Evolutionary conservation across 1,140 invertebrate species (phyloP).

Genomic region (Coptotermes formosanus): DNA sequence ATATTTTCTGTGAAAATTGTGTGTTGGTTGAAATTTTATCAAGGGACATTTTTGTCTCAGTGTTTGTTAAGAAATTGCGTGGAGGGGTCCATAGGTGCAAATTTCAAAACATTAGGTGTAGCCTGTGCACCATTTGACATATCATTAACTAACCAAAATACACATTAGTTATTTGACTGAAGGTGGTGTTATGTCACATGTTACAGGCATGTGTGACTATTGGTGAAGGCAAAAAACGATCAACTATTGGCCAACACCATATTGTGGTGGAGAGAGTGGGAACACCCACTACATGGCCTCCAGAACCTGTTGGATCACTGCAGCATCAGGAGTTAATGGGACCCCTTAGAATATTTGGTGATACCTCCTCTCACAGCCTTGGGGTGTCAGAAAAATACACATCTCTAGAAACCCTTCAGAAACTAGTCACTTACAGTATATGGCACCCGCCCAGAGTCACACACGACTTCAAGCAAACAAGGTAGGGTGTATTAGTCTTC

Average conservation of each 20-base stretch:
- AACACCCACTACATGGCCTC: conserved; percentile 46
- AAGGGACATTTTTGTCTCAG: too few relatives aligned
- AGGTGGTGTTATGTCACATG: not conserved
- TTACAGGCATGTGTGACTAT: conserved; percentile 44
- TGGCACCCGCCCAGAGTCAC: conserved; percentile 42
- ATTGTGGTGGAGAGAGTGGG: conserved; percentile 47
- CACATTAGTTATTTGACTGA: too few relatives aligned
- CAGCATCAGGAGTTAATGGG: conserved; percentile 41
- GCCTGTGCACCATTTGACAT: too few relatives aligned
- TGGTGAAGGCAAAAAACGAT: conserved; percentile 40
- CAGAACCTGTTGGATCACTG: not conserved
- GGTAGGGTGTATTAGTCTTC: conserved; percentile 29
- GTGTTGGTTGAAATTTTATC: too few relatives aligned
- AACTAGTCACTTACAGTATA: conserved; percentile 43
- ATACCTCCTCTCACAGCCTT: not conserved
- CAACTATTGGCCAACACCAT: conserved; percentile 50
- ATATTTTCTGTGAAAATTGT: too few relatives aligned
- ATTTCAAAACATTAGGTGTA: too few relatives aligned
- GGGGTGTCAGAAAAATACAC: conserved; percentile 40
- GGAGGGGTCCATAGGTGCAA: too few relatives aligned
- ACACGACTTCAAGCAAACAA: conserved; percentile 46
- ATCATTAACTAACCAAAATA: too few relatives aligned
- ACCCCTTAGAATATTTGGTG: conserved; percentile 48
- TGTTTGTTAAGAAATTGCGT: too few relatives aligned
- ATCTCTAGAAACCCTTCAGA: conserved; percentile 38